Evolutionary conservation across 2,888 invertebrate species (phyloP).

Genomic region (Drepana falcataria): DNA sequence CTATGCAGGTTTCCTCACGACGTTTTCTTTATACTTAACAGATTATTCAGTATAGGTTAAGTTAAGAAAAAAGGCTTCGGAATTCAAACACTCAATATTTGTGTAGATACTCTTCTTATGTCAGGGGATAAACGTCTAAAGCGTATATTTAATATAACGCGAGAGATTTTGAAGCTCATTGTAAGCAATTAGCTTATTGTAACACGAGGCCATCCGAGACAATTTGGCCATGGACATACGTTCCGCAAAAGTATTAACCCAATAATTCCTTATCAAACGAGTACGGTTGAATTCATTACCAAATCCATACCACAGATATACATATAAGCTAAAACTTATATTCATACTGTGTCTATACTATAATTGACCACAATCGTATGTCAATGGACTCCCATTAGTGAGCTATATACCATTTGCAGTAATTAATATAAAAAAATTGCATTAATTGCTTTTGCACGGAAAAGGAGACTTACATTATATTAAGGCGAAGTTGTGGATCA

Average conservation of each 20-base stretch:
- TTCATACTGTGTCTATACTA: not conserved
- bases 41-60: too few species aligned
- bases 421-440: conserved; percentile 1
- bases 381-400: not conserved
- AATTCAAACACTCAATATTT: too few species aligned
- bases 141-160: too few species aligned
- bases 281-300: not conserved
- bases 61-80: too few species aligned
- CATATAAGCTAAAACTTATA: too few species aligned
- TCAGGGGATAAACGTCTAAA: too few species aligned
- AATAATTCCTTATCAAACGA: not conserved
- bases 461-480: not conserved
- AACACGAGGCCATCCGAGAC: too few species aligned
- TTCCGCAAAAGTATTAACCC: not conserved
- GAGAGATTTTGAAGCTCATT: too few species aligned
- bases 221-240: not conserved
- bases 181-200: too few species aligned
- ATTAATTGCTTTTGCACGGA: not conserved
- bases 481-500: not conserved
- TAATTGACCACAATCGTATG: not conserved
- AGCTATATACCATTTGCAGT: not conserved
- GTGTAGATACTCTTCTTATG: too few species aligned
- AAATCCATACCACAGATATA: not conserved
- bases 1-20: too few species aligned
- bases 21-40: too few species aligned